Percentiles rank a stretch among this genome's conserved stretches.
These are phyloP conservation scores for Sarotherodon lohbergeri DNA, from an alignment of 2,113 vertebrate species.

Conservation along the genomic window DNA sequence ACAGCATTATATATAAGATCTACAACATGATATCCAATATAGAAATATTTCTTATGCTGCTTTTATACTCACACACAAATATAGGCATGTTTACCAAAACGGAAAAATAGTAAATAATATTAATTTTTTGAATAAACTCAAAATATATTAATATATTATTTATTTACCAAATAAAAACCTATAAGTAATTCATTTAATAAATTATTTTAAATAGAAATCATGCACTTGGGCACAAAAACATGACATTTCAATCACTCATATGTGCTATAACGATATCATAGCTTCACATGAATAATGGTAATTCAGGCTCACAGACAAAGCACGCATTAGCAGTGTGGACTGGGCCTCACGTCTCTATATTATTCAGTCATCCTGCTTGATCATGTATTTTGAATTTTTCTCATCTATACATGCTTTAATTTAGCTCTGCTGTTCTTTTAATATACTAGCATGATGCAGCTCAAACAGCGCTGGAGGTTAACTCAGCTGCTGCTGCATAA, in stretches of 20 bases:
- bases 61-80: neutral
- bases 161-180: neutral
- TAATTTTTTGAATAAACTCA: neutral
- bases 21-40: neutral
- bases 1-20: neutral
- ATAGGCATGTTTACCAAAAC: neutral
- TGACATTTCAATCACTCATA: neutral
- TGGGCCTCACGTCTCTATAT: neutral
- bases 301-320: neutral
- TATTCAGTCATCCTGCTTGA: neutral
- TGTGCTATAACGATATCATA: neutral
- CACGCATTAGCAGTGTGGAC: neutral
- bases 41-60: neutral
- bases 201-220: neutral
- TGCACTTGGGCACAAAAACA: neutral
- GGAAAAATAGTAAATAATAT: neutral
- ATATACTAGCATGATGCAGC: neutral
- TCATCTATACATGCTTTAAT: neutral
- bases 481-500: slow-evolving; percentile 21
- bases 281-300: neutral
- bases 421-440: neutral
- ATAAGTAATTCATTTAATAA: neutral
- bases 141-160: neutral
- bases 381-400: neutral
- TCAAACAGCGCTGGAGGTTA: neutral